Evolutionary conservation across 1,140 invertebrate species (phyloP), one percentile per base, ranked within the genome.

Genomic region (Trigoniulus corallinus): DNA sequence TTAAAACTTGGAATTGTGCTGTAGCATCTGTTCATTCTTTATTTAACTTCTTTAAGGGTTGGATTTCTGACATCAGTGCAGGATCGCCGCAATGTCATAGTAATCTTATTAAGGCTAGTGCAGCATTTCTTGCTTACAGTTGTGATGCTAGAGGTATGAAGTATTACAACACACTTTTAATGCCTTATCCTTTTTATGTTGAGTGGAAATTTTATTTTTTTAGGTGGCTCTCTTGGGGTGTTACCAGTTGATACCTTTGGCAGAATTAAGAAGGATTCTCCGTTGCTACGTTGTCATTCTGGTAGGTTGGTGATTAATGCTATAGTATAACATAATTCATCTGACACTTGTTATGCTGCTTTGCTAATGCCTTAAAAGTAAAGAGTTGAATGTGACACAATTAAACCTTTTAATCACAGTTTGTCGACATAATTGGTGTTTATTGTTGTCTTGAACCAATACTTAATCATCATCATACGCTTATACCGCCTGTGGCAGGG

Each of bases 111-210:
- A 80, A 86, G 61, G 84, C 88, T 26, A 92, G 88, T 2, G 85
- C 84, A 40, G 78, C 82, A 3, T 91, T 91, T 64, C 88, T 92
- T 79, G 88, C 85, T 46, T 94, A 93, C 61, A 92, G 92, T 68
- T 81, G 86, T 65, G 87, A 93, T 47, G 58, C 58, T 42, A 57
- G 61, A 54, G 65, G 68, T 69, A 59, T 54, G 56, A 46, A n/a
- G 4, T 2, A 29, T 42, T 48, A 49, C 20, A 0, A 21, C 18
- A 21, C 7, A 20, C 21, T 12, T 21, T 21, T 43, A 13, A 43
- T 4, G 21, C 7, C 12, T 10, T 13, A 21, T 26, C 15, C 18
- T 53, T 24, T 1, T 49, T 21, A 40, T 22, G 12, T 15, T 44
- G 41, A 50, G 48, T 49, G 44, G 48, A 25, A 37, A n/a, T 49